Evolutionary conservation across 1,140 invertebrate species (phyloP).

Genomic region (Centruroides sculpturatus): DNA sequence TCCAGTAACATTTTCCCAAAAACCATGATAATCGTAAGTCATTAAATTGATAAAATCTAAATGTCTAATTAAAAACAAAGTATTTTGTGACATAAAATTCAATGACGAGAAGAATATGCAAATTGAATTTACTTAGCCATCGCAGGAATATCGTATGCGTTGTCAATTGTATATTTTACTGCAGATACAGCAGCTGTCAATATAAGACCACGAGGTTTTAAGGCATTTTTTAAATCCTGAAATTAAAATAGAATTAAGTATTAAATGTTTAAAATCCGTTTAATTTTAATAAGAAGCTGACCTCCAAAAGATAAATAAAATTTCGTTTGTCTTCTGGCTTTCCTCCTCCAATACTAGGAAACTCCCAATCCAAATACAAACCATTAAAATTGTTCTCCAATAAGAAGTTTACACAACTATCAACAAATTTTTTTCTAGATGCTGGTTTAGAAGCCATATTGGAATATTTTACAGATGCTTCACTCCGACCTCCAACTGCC

Average conservation of each 20-base stretch:
- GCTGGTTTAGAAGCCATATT: slow-evolving; percentile 42
- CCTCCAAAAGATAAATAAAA: slow-evolving; percentile 28
- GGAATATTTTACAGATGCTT: slow-evolving; percentile 51
- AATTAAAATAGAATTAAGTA: neutral
- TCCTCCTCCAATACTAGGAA: slow-evolving; percentile 33
- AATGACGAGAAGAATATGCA: too few species aligned
- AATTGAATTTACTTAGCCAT: slow-evolving; percentile 14
- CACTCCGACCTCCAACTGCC: slow-evolving; percentile 68
- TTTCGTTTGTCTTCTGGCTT: slow-evolving; percentile 33
- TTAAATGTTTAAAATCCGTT: too few species aligned
- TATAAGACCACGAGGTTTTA: slow-evolving; percentile 36
- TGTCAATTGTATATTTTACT: slow-evolving; percentile 50
- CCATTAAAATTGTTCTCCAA: slow-evolving; percentile 43
- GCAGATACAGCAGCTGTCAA: slow-evolving; percentile 48
- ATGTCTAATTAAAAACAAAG: neutral
- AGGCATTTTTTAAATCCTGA: slow-evolving; percentile 38
- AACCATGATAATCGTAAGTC: slow-evolving; percentile 33
- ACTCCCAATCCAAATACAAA: slow-evolving; percentile 45
- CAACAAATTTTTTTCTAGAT: slow-evolving; percentile 54
- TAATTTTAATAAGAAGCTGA: slow-evolving; percentile 12
- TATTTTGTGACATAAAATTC: too few species aligned
- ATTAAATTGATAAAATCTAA: slow-evolving; percentile 25
- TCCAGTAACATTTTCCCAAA: slow-evolving; percentile 30
- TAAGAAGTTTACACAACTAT: slow-evolving; percentile 48
- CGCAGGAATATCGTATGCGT: slow-evolving; percentile 36